A percentile compares a stretch with the other conserved stretches of the same genome.
phyloP scores from a whole-genome alignment of 1,140 invertebrate species.

The Phymorhynchus buccinoides region DNA sequence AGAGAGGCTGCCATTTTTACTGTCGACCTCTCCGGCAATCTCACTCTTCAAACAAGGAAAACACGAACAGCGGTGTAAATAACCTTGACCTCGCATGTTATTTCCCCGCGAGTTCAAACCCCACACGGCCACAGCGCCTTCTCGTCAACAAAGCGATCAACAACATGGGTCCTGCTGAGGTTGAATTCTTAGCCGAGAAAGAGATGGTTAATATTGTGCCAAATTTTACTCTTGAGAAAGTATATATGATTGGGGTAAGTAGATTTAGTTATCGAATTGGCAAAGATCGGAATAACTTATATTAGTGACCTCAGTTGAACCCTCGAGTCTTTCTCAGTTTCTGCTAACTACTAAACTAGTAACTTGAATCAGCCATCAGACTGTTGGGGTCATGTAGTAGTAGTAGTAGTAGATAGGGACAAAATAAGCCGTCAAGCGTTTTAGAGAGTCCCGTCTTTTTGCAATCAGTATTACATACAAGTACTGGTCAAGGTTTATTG shows the following conservation, averaged over 20 bases:
- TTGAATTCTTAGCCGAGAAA: slow-evolving; percentile 94
- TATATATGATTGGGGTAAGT: slow-evolving; percentile 76
- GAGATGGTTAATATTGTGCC: slow-evolving; percentile 88
- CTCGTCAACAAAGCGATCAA: neutral
- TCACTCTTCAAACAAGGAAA: slow-evolving; percentile 2
- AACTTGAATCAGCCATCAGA: too few species aligned
- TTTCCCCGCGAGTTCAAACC: slow-evolving; percentile 31
- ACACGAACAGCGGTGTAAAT: neutral
- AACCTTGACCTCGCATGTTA: slow-evolving; percentile 18
- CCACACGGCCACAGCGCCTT: neutral
- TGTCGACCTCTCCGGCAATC: neutral
- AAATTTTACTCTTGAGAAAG: slow-evolving; percentile 86
- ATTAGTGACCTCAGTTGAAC: neutral
- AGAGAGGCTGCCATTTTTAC: slow-evolving; percentile 47
- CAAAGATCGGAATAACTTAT: neutral
- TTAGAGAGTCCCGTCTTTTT: too few species aligned
- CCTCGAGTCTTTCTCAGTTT: too few species aligned
- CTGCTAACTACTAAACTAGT: too few species aligned
- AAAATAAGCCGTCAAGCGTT: too few species aligned
- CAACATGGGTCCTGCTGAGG: slow-evolving; percentile 81
- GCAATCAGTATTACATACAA: too few species aligned
- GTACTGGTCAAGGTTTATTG: too few species aligned
- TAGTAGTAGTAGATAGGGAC: too few species aligned
- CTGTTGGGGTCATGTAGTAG: too few species aligned
- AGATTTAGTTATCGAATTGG: neutral